Conservation (phyloP, 1,140 invertebrate species). For the Probaryconus sp. region DNA sequence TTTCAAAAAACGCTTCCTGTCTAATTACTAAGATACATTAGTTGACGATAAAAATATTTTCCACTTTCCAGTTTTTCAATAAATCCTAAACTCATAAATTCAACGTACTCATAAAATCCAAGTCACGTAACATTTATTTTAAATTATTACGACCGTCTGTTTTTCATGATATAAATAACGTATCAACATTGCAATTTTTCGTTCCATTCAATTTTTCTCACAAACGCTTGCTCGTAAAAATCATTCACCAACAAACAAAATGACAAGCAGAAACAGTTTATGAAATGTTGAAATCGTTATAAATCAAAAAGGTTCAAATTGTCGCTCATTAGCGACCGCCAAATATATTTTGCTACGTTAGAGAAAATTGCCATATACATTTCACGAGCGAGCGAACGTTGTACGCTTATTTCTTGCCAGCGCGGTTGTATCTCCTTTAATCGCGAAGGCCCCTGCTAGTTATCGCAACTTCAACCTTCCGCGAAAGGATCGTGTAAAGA, state of each 20-base stretch:
- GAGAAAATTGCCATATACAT: constrained; percentile 51
- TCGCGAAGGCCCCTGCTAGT: constrained; percentile 34
- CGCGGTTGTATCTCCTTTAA: constrained; percentile 46
- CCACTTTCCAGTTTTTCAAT: too few species aligned
- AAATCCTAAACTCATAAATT: too few species aligned
- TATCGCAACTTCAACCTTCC: constrained; percentile 30
- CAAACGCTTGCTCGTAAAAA: constrained; percentile 1
- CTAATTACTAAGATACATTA: constrained; percentile 1
- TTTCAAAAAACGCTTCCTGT: constrained; percentile 2
- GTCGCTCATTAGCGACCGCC: constrained; percentile 41
- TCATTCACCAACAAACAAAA: not conserved
- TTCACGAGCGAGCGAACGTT: constrained; percentile 44
- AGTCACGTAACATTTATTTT: too few species aligned
- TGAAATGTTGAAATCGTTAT: too few species aligned
- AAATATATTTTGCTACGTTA: constrained; percentile 45
- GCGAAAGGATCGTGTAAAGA: constrained; percentile 31
- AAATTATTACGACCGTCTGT: too few species aligned
- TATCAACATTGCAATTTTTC: too few species aligned
- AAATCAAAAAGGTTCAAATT: constrained; percentile 50
- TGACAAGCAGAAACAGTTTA: too few species aligned
- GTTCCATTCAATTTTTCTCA: too few species aligned
- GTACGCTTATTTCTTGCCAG: constrained; percentile 25
- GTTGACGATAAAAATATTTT: too few species aligned
- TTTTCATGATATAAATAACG: too few species aligned
- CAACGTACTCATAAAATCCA: too few species aligned